Percentiles rank a stretch among this genome's conserved stretches.
phyloP scores from a whole-genome alignment of 92 coral and sea anemone species.

The Phymanthus crucifer region DNA sequence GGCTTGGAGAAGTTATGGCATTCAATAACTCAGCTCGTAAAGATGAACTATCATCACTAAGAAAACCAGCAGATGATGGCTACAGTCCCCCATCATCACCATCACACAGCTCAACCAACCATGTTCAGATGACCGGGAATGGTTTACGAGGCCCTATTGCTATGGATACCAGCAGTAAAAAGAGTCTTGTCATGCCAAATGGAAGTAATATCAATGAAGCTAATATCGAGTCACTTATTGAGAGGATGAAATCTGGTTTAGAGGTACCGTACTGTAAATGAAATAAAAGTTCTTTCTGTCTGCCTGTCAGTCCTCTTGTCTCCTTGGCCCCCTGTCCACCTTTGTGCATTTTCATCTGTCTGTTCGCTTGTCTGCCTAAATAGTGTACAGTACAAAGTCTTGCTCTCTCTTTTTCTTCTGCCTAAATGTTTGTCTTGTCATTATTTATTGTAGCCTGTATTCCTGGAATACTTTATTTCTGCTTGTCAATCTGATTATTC shows the following conservation, averaged over 20 bases:
- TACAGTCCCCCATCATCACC: conserved; percentile 71
- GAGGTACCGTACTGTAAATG: conserved; percentile 88
- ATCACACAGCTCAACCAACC: conserved; percentile 51
- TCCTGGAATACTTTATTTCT: too few species aligned
- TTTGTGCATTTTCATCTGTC: not conserved
- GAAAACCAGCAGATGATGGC: conserved; percentile 61
- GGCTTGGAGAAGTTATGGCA: conserved; percentile 92
- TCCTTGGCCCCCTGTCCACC: not conserved
- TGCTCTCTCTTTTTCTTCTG: too few species aligned
- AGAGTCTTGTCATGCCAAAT: conserved; percentile 26
- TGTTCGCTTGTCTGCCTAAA: too few species aligned
- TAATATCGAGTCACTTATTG: conserved; percentile 86
- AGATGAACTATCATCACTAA: conserved; percentile 67
- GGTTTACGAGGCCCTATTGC: conserved; percentile 26
- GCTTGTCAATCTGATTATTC: not conserved
- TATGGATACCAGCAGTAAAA: conserved; percentile 35
- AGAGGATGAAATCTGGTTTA: conserved; percentile 91
- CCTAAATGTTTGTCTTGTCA: too few species aligned
- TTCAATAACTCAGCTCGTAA: conserved; percentile 75
- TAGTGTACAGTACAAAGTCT: too few species aligned
- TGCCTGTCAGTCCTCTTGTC: not conserved
- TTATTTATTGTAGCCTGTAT: too few species aligned
- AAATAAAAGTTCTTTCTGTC: not conserved
- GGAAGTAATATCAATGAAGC: conserved; percentile 61
- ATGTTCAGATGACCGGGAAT: not conserved